These are phyloP conservation scores for Noctua janthina DNA, from an alignment of 2,888 invertebrate species.

Conservation along the genomic window DNA sequence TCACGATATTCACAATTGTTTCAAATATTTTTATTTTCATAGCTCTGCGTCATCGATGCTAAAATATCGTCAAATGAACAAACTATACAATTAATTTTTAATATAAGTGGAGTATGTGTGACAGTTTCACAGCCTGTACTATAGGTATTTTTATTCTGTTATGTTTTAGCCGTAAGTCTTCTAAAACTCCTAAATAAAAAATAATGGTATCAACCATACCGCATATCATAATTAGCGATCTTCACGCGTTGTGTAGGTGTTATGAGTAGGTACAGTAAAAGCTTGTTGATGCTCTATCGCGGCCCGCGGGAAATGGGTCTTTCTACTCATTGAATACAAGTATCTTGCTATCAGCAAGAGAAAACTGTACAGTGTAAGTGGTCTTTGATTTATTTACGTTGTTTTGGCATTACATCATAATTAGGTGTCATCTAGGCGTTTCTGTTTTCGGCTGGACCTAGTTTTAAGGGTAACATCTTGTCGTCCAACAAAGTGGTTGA, in stretches of 20 bases:
- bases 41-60: no score
- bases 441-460: not conserved
- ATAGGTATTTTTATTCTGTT: not conserved
- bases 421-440: not conserved
- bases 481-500: not conserved
- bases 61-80: no score
- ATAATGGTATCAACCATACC: not conserved
- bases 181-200: not conserved
- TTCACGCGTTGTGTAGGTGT: constrained; percentile 4
- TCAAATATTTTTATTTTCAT: no score
- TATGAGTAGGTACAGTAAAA: not conserved
- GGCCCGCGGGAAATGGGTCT: not conserved
- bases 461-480: not conserved
- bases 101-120: not conserved
- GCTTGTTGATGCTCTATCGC: constrained; percentile 2
- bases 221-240: constrained; percentile 15
- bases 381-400: not conserved
- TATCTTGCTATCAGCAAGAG: not conserved
- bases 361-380: not conserved
- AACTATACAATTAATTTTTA: no score
- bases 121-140: not conserved
- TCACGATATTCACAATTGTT: no score
- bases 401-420: not conserved
- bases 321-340: constrained; percentile 15
- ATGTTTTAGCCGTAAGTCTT: not conserved